These are phyloP conservation scores for Eulemur rufifrons DNA, from an alignment of 2,113 vertebrate species.

Conservation along the genomic window DNA sequence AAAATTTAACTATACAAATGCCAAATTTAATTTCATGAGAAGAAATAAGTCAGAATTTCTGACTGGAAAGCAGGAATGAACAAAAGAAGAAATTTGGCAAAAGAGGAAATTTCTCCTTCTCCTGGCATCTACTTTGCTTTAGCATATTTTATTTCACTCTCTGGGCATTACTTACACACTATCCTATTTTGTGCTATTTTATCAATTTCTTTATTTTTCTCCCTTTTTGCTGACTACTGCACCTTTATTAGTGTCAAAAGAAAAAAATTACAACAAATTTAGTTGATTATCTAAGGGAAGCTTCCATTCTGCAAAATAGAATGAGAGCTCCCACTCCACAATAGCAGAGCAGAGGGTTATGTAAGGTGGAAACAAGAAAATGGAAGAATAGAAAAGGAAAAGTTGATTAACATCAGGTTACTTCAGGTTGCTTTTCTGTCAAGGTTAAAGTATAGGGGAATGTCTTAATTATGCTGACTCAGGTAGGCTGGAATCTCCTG, in stretches of 20 bases:
- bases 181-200: neutral
- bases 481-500: neutral
- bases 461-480: neutral
- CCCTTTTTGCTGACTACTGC: neutral
- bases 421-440: neutral
- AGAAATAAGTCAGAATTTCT: neutral
- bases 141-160: neutral
- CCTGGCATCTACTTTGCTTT: neutral
- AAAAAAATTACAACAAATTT: neutral
- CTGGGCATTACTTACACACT: neutral
- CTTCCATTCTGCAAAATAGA: neutral
- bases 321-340: neutral
- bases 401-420: neutral
- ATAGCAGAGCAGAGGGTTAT: neutral
- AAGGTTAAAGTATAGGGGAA: neutral
- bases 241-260: neutral
- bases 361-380: neutral
- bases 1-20: slow-evolving; percentile 39
- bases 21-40: neutral
- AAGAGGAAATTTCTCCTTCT: neutral
- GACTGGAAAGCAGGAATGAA: neutral
- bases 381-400: neutral
- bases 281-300: neutral
- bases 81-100: neutral
- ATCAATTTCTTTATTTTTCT: neutral